Evolutionary conservation across 2,797 vertebrate genomes (phyloP).

Genomic region (Spheniscus humboldti): DNA sequence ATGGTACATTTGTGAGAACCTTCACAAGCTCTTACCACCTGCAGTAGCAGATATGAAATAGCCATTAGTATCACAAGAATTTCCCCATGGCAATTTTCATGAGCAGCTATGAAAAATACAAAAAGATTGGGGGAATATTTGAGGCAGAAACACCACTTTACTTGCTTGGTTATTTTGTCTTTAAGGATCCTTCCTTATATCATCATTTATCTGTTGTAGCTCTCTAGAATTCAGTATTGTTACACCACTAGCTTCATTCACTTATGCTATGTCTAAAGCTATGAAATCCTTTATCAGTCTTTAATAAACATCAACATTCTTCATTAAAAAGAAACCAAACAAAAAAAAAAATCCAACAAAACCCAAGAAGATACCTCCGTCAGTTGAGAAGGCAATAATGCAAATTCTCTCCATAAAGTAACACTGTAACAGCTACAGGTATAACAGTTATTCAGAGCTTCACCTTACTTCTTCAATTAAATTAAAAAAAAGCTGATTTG

Average conservation of each 20-base stretch:
- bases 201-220: background rate
- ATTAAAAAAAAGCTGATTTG: background rate
- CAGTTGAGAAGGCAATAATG: background rate
- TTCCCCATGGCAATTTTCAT: background rate
- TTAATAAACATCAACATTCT: background rate
- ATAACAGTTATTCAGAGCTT: background rate
- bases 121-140: background rate
- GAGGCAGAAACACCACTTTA: background rate
- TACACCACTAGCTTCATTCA: background rate
- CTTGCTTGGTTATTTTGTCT: background rate
- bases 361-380: background rate
- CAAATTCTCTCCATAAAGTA: background rate
- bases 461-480: background rate
- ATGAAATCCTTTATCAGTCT: background rate
- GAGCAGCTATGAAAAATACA: background rate
- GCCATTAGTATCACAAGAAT: background rate
- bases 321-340: background rate
- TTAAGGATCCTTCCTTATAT: background rate
- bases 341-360: background rate
- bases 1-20: background rate
- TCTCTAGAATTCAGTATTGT: background rate
- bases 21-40: background rate
- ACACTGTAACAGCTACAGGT: background rate
- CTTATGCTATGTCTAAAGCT: background rate
- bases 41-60: background rate